phyloP scores from a whole-genome alignment of 2,113 vertebrate species.

The Brachyistius frenatus region DNA sequence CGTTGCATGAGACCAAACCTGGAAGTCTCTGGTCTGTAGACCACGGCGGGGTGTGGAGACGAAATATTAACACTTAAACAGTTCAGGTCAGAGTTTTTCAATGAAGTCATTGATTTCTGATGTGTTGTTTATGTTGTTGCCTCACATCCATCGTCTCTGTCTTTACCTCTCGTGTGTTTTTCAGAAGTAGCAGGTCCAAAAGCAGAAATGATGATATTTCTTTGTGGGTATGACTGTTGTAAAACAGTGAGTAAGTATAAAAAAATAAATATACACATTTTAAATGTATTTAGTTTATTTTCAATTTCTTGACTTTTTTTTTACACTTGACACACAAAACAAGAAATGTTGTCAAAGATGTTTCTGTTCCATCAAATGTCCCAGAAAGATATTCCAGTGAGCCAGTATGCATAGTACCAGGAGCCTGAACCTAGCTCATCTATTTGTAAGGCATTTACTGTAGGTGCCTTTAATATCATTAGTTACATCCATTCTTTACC shows the following conservation, averaged over 20 bases:
- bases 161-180: background rate
- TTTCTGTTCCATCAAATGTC: too few species aligned
- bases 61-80: constrained; percentile 36
- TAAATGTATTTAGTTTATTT: background rate
- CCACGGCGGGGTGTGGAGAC: background rate
- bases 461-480: background rate
- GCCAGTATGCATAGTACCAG: background rate
- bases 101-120: constrained; percentile 28
- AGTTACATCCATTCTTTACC: background rate
- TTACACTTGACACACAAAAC: too few species aligned
- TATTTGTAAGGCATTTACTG: background rate
- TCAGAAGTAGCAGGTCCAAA: background rate
- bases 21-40: constrained; percentile 22
- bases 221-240: background rate
- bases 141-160: background rate
- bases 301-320: too few species aligned
- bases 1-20: background rate
- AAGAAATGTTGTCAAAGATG: too few species aligned
- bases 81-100: constrained; percentile 17
- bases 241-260: background rate
- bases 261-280: too few species aligned
- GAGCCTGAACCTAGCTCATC: background rate
- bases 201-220: background rate
- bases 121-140: constrained; percentile 1
- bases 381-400: too few species aligned